A percentile compares a stretch with the other conserved stretches of the same genome.
phyloP scores from a whole-genome alignment of 2,888 invertebrate genomes.

The Sminthurides aquaticus region DNA sequence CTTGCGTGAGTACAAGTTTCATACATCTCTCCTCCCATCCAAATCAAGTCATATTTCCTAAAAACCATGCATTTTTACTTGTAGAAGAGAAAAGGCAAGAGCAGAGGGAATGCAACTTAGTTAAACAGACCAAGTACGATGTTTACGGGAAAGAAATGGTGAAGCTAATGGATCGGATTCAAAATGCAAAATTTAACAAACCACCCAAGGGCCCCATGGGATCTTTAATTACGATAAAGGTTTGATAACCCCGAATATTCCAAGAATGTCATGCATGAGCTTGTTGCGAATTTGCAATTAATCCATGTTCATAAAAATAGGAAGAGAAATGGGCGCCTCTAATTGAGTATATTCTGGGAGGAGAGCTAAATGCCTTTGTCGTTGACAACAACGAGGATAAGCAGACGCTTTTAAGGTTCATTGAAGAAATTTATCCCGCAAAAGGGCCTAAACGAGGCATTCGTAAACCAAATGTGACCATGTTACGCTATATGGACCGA shows the following conservation, averaged over 20 bases:
- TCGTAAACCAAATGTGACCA: slow-evolving; percentile 5
- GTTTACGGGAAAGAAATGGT: slow-evolving; percentile 32
- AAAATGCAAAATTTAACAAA: slow-evolving; percentile 24
- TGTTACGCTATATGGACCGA: neutral
- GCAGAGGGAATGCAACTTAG: slow-evolving; percentile 8
- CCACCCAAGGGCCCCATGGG: slow-evolving; percentile 36
- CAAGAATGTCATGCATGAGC: neutral
- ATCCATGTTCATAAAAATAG: slow-evolving; percentile 13
- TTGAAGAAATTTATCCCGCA: slow-evolving; percentile 10
- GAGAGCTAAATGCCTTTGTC: slow-evolving; percentile 20
- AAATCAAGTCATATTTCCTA: too few relatives aligned
- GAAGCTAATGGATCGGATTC: slow-evolving; percentile 27
- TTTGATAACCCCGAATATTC: neutral
- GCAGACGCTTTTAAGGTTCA: slow-evolving; percentile 17
- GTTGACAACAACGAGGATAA: slow-evolving; percentile 31
- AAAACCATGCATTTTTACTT: too few relatives aligned
- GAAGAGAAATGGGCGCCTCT: slow-evolving; percentile 28
- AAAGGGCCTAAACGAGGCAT: neutral
- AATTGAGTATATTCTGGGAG: slow-evolving; percentile 29
- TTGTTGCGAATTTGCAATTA: neutral
- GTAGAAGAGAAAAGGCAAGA: slow-evolving; percentile 14
- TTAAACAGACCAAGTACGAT: slow-evolving; percentile 24
- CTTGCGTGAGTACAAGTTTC: too few relatives aligned
- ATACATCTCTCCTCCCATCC: too few relatives aligned
- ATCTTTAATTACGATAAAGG: slow-evolving; percentile 33